Evolutionary conservation across 2,888 invertebrate genomes (phyloP).

Genomic region (Cephus rjabovi): DNA sequence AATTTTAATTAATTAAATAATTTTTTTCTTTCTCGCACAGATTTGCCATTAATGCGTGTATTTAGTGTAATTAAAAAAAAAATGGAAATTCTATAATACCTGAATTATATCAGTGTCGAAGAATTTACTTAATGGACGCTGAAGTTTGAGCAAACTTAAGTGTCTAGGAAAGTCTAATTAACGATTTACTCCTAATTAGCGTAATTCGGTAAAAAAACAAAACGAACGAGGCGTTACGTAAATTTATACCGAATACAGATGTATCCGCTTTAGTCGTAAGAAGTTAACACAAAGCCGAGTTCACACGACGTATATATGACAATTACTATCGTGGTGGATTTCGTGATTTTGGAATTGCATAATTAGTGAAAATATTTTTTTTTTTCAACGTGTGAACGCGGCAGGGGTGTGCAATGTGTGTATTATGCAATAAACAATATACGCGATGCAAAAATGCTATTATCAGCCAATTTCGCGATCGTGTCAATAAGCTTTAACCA

Average conservation of each 20-base stretch:
- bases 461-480: constrained; percentile 33
- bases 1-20: too few species aligned
- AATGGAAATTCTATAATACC: too few species aligned
- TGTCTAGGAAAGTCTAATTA: too few species aligned
- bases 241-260: not conserved
- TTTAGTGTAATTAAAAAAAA: too few species aligned
- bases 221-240: too few species aligned
- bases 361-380: not conserved
- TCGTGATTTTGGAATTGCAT: not conserved
- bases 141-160: too few species aligned
- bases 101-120: too few species aligned
- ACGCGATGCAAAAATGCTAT: constrained; percentile 38
- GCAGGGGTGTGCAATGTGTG: constrained; percentile 56
- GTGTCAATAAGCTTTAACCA: constrained; percentile 16
- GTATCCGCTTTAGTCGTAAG: constrained; percentile 45
- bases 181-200: too few species aligned
- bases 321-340: not conserved
- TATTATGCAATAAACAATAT: constrained; percentile 64
- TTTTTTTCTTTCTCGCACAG: too few species aligned
- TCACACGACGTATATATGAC: constrained; percentile 34
- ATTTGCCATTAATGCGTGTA: too few species aligned
- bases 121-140: too few species aligned
- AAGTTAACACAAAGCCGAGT: constrained; percentile 44
- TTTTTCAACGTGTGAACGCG: constrained; percentile 36
- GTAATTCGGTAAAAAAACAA: too few species aligned